Base-by-base conservation (phyloP, 2,888 invertebrate genomes). In the Fragum fragum region DNA sequence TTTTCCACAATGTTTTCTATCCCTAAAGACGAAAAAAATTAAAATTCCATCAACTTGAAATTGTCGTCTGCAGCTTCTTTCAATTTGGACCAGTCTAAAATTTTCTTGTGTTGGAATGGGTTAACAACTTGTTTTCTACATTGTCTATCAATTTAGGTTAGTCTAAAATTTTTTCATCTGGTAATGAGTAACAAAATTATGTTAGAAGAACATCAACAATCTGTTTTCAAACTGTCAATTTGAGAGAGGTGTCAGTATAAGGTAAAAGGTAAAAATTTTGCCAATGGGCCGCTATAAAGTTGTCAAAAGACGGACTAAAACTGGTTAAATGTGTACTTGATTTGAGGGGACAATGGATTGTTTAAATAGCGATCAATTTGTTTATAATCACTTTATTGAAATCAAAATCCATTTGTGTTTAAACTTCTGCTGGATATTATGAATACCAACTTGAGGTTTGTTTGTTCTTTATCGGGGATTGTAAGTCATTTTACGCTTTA, bases 311-410 rank as follows among this genome's bases (percentile, higher is more conserved):
- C 39, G 6, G 66, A 23, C 66, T 66, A 23, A n/a, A 66, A 61
- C 52, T 69, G 69, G 69, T 18, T 52, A 55, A 71, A 36, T 53
- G 71, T 57, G 39, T 71, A 53, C 71, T 42, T 14, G 3, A 21
- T 16, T 66, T 66, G 39, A 26, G 16, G 66, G 66, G 36, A 66
- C 66, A 66, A 66, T 66, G 66, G 66, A 23, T 42, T 66, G 66
- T 66, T 66, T 66, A 66, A 66, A 66, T 66, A 66, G 32, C 61
- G 68, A 81, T 81, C 76, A 81, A 81, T 81, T 81, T 81, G 81
- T 81, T 76, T 69, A 61, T 69, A 72, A 61, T 81, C 53, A 71
- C 23, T 55, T 55, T 36, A 71, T 57, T 55, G 71, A 71, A 71
- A 71, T 36, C n/a, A 32, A 70, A 71, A 57, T 36, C 32, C 66